Conservation (phyloP, 1,140 invertebrate species). For the Drosophila athabasca region DNA sequence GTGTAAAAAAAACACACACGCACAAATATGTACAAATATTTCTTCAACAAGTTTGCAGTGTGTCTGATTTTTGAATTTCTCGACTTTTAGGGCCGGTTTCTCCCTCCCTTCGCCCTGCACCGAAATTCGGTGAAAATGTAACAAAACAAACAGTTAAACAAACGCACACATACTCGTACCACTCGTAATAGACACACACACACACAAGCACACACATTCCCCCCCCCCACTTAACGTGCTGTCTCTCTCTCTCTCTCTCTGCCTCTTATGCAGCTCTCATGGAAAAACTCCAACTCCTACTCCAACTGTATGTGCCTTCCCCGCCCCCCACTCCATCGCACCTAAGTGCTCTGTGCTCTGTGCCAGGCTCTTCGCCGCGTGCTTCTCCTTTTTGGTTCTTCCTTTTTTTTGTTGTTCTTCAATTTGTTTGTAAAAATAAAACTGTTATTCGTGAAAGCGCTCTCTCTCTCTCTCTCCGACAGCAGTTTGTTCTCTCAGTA, state of each 20-base stretch:
- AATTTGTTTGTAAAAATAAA: conserved; percentile 69
- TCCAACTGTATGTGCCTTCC: not conserved
- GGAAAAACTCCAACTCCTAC: conserved; percentile 9
- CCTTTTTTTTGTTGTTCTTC: conserved; percentile 17
- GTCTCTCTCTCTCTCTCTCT: conserved; percentile 7
- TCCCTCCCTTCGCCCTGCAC: not conserved
- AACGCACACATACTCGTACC: conserved; percentile 23
- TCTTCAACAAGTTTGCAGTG: conserved; percentile 74
- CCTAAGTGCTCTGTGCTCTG: conserved; percentile 10
- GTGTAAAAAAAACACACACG: not conserved
- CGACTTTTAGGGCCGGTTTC: conserved; percentile 48
- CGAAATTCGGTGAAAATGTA: conserved; percentile 50
- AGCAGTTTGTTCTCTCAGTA: conserved; percentile 3
- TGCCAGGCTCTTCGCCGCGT: conserved; percentile 45
- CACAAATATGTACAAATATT: conserved; percentile 53
- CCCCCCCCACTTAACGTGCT: conserved; percentile 52
- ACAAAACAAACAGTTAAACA: conserved; percentile 77
- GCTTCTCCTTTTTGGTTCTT: conserved; percentile 24
- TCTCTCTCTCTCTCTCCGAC: conserved; percentile 37
- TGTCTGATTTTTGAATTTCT: conserved; percentile 74
- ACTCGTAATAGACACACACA: conserved; percentile 17
- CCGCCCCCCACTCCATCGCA: conserved; percentile 5
- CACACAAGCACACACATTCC: conserved; percentile 26
- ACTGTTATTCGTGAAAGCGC: conserved; percentile 53
- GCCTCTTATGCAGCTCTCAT: not conserved